These are phyloP conservation scores for Rhea pennata DNA, from an alignment of 2,113 vertebrate species.

Conservation along the genomic window DNA sequence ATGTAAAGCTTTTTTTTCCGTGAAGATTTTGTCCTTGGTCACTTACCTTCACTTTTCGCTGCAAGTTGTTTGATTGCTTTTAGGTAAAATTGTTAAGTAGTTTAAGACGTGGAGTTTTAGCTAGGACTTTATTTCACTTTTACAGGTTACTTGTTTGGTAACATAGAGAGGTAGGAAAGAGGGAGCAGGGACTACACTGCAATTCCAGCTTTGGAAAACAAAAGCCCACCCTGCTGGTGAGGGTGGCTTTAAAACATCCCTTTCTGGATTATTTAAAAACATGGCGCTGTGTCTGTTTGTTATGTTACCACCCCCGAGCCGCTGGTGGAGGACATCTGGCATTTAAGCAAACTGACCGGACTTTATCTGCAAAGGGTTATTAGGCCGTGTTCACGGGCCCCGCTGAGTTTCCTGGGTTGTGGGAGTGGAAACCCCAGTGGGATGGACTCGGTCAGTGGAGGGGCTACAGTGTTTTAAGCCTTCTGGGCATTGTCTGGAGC, in stretches of 20 bases:
- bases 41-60: conserved; percentile 33
- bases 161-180: neutral
- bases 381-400: neutral
- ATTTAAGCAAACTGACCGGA: rapidly evolving
- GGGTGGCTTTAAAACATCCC: neutral
- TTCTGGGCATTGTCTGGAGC: neutral
- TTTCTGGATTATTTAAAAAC: neutral
- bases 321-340: neutral
- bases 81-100: neutral
- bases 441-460: no score
- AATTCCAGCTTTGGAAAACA: neutral
- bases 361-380: neutral
- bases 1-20: conserved; percentile 38
- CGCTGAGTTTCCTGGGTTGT: neutral
- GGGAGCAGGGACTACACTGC: neutral
- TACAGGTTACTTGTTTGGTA: neutral
- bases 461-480: rapidly evolving
- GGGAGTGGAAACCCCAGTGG: neutral
- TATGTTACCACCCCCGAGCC: neutral
- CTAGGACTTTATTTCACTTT: neutral
- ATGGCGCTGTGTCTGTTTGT: neutral
- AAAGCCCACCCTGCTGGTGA: neutral
- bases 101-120: neutral
- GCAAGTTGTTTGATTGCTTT: conserved; percentile 9
- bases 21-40: conserved; percentile 62